Evolutionary conservation across 2,888 invertebrate genomes (phyloP), one percentile per base, ranked within the genome.

Genomic region (Epiblema foenella): DNA sequence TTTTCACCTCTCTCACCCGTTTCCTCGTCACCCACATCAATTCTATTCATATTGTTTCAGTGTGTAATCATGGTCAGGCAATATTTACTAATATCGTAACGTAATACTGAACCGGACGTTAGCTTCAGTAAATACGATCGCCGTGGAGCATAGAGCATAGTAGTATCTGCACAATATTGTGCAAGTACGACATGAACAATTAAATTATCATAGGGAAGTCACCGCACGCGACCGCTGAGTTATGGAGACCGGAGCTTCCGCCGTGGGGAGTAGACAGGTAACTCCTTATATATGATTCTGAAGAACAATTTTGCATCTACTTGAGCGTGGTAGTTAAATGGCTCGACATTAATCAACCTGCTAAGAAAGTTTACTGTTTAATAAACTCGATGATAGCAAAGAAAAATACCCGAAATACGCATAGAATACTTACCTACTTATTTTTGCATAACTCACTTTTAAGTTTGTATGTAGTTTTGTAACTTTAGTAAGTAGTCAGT

Each of bases 141-240:
- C 54, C 29, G 24, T 56, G 56, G 20, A 42, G 42, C 56, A 56
- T 46, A 56, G 54, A 54, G 56, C 65, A 56, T 46, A 65, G 56
- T 56, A 24, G n/a, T 56, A 29, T 24, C 12, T 65, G 46, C 54
- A 69, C 58, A 70, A 65, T 70, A 70, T 70, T 70, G 70, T 60
- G 85, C 88, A 90, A 90, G 90, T 90, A 91, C 88, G 85, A 91
- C 46, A 46, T 46, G n/a, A 8, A 46, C 91, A 91, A 91, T 92
- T 91, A 92, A 91, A 92, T 91, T 91, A 91, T 91, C 91, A 91
- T 90, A 89, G 91, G 84, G 87, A 87, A 90, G 89, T 91, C 88
- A 84, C 85, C 85, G 90, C 91, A 90, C 91, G 91, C 91, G 90
- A 87, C 86, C 81, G 74, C 69, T 85, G 88, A 90, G 83, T 90